Evolutionary conservation across 2,113 vertebrate genomes (phyloP), one percentile per base, ranked within the genome.

Genomic region (Thamnaconus septentrionalis): DNA sequence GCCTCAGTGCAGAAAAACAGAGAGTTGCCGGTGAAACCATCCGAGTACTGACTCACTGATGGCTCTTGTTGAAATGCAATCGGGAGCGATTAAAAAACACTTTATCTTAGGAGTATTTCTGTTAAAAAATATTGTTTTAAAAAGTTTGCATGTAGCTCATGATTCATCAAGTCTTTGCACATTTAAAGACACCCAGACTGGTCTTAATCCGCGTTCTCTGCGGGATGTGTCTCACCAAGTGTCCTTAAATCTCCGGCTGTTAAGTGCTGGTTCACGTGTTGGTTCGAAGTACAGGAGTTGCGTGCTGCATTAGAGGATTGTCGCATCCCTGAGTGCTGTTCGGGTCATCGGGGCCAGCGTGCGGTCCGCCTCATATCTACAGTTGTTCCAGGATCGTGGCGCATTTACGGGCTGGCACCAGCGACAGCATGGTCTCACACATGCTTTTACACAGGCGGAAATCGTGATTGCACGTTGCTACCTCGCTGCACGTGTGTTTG

Each of bases 11-110:
- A 85, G 80, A 73, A 57, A 61, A 44, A 53, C 18, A 73, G 66
- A 76, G 73, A 83, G 79, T 76, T 82, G 18, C 18, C 18, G 70
- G 61, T 66, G 10, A 59, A 59, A 72, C 59, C 82, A 68, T 61
- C 73, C 51, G 84, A 84, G 82, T 83, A 73, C 75, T 76, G 79
- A 76, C 75, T 83, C 74, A 83, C 72, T 66, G 79, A 66, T 73
- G 45, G 52, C 55, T 61, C 61, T 64, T 43, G 31, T 66, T 3
- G 59, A 50, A 50, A 69, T 41, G 48, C 49, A 51, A 8, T 69
- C 5, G 43, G 7, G 45, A 47, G 58, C 47, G 6, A 42, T 10
- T 40, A 9, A 49, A 6, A 6, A 9, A 41, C 31, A 45, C 8
- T 6, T 4, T 7, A n/a, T 5, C 2, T 31, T 31, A 31, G 18